A percentile compares a stretch with the other conserved stretches of the same genome.
Evolutionary conservation across 1,140 invertebrate species (phyloP).

Genomic region (Eulimnadia texana): DNA sequence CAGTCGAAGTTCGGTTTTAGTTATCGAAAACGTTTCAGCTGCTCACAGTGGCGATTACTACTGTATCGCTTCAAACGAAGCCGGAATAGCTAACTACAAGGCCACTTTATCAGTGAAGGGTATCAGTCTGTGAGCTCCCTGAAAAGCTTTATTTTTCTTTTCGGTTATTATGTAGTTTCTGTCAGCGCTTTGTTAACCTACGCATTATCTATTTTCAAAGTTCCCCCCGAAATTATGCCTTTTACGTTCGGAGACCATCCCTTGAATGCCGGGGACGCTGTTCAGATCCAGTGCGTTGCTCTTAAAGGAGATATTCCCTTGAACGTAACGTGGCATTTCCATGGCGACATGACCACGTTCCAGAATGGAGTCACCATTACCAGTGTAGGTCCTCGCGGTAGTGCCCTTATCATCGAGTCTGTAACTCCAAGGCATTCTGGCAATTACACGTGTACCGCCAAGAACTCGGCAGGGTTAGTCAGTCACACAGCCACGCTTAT

Average conservation of each 20-base stretch:
- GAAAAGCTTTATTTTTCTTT: not conserved
- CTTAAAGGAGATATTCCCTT: constrained; percentile 23
- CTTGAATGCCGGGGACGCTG: constrained; percentile 35
- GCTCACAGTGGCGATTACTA: constrained; percentile 27
- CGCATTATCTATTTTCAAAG: constrained; percentile 26
- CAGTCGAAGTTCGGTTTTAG: constrained; percentile 20
- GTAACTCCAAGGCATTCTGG: constrained; percentile 59
- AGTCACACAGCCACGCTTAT: constrained; percentile 44
- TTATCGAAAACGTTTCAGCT: constrained; percentile 24
- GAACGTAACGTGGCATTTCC: constrained; percentile 56
- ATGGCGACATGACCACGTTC: constrained; percentile 35
- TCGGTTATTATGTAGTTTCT: not conserved
- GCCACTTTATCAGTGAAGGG: constrained; percentile 24
- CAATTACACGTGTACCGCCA: constrained; percentile 77
- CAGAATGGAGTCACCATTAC: constrained; percentile 26
- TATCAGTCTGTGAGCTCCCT: too few relatives aligned
- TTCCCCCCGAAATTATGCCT: constrained; percentile 41
- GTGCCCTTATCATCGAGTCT: constrained; percentile 56
- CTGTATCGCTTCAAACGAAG: constrained; percentile 41
- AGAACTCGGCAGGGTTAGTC: constrained; percentile 50
- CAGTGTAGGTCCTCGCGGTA: constrained; percentile 49
- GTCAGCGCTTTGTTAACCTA: not conserved
- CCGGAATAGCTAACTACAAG: constrained; percentile 21
- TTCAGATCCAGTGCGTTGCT: constrained; percentile 35
- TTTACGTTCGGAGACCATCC: constrained; percentile 39